Evolutionary conservation across 2,888 invertebrate species (phyloP).

Genomic region (Didymodactylos carnosus): DNA sequence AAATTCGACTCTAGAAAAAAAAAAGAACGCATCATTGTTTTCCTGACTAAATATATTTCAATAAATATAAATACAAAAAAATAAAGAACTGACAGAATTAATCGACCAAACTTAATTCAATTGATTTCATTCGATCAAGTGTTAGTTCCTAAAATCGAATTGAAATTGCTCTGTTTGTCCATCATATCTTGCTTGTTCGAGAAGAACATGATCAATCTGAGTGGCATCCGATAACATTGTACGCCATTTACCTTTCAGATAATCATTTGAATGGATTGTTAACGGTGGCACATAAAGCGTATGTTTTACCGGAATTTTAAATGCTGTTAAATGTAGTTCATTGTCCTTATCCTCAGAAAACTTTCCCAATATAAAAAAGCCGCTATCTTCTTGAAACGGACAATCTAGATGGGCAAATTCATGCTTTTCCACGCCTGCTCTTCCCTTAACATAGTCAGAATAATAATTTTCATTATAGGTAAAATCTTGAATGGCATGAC

Average conservation of each 20-base stretch:
- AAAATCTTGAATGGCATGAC: slow-evolving; percentile 19
- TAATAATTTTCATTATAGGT: slow-evolving; percentile 18
- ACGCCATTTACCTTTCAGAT: slow-evolving; percentile 18
- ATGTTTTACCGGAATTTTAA: slow-evolving; percentile 15
- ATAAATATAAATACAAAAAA: background rate
- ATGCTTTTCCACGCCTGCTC: slow-evolving; percentile 18
- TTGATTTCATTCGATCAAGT: background rate
- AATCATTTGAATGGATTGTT: slow-evolving; percentile 17
- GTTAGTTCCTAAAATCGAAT: background rate
- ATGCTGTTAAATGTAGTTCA: slow-evolving; percentile 16
- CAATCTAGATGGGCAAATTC: slow-evolving; percentile 19
- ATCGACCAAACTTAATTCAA: background rate
- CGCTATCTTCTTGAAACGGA: slow-evolving; percentile 17
- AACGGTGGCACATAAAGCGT: slow-evolving; percentile 16
- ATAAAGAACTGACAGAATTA: background rate
- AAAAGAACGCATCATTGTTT: background rate
- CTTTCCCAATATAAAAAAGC: slow-evolving; percentile 17
- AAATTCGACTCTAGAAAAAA: no score
- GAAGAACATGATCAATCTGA: slow-evolving; percentile 18
- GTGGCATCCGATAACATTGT: slow-evolving; percentile 19
- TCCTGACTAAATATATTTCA: background rate
- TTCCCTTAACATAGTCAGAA: slow-evolving; percentile 17
- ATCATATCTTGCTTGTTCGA: background rate
- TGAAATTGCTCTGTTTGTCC: background rate
- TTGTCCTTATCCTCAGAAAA: slow-evolving; percentile 10